phyloP scores from a whole-genome alignment of 2,888 invertebrate genomes.

The Zonitis immaculata region DNA sequence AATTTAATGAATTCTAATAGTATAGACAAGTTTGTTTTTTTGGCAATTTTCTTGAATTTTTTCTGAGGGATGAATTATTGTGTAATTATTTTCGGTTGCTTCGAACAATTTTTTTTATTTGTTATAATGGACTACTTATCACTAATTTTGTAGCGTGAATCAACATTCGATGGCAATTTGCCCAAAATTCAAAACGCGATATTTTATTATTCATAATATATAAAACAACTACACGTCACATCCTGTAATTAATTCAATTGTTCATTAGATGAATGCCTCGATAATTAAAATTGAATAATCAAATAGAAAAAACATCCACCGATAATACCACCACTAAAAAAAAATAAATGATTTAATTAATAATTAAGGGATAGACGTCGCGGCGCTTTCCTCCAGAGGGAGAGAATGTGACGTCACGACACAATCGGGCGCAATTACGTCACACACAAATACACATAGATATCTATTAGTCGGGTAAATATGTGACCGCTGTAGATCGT shows the following conservation, averaged over 20 bases:
- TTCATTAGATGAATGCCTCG: constrained; percentile 45
- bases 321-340: too few species aligned
- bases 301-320: too few species aligned
- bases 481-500: constrained; percentile 41
- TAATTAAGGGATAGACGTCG: neutral
- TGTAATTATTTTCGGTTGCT: neutral
- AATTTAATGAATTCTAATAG: too few species aligned
- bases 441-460: constrained; percentile 45
- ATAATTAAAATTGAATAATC: constrained; percentile 40
- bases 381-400: constrained; percentile 12
- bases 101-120: constrained; percentile 1
- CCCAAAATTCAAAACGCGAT: constrained; percentile 30
- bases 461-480: constrained; percentile 44
- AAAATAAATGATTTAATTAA: too few species aligned
- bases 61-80: neutral
- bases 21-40: too few species aligned
- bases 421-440: constrained; percentile 34
- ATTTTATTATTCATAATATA: constrained; percentile 33
- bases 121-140: constrained; percentile 30
- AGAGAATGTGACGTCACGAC: constrained; percentile 35
- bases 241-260: constrained; percentile 44
- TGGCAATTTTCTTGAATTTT: too few species aligned
- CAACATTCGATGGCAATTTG: constrained; percentile 27
- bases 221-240: constrained; percentile 41
- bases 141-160: constrained; percentile 31